phyloP scores from a whole-genome alignment of 2,797 vertebrate species.

The Melopsittacus undulatus region DNA sequence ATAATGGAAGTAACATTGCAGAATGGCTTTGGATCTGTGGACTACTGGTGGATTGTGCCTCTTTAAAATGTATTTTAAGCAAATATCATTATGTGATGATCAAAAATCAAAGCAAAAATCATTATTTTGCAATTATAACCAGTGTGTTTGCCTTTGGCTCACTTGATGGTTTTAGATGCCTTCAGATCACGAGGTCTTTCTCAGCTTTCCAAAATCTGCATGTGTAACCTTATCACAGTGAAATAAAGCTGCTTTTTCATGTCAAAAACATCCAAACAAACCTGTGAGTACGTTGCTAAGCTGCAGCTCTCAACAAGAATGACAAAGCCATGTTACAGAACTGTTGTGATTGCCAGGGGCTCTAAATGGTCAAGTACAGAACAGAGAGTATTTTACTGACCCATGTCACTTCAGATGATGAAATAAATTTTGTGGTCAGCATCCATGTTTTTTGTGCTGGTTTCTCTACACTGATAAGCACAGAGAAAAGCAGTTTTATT shows the following conservation, averaged over 20 bases:
- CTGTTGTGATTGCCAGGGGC: neutral
- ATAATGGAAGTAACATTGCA: neutral
- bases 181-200: neutral
- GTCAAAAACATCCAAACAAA: neutral
- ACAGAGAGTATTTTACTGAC: neutral
- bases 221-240: neutral
- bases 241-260: neutral
- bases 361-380: neutral
- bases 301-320: neutral
- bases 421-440: neutral
- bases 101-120: neutral
- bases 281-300: rapidly evolving
- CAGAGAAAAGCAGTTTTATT: neutral
- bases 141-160: rapidly evolving
- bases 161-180: neutral
- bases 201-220: neutral
- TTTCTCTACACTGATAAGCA: neutral
- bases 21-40: neutral
- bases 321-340: neutral
- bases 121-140: neutral
- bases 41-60: rapidly evolving
- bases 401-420: neutral
- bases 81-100: neutral
- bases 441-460: neutral
- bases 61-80: neutral